Evolutionary conservation across 2,113 vertebrate species (phyloP), one percentile per base, ranked within the genome.

Genomic region (Amblyornis subalaris): DNA sequence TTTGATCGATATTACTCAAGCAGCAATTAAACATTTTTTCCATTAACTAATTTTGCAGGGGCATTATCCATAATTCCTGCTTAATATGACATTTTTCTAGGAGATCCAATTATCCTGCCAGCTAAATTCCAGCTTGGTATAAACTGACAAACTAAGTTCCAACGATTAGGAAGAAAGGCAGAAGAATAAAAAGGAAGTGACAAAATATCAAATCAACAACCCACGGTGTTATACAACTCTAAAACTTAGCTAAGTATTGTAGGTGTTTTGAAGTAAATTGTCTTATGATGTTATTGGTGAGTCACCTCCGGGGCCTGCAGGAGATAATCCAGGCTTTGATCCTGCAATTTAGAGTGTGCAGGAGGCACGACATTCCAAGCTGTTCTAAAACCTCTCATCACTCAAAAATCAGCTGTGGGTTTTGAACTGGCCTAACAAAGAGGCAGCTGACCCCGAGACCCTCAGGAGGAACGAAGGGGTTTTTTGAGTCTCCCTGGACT

Each of bases 151-250:
- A 96, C 33, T 38, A 85, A 85, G 85, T 94, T 92, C 88, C 90
- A 96, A 44, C 0, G 29, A 74, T 80, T 83, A 91, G 83, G 92
- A 88, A 93, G 75, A 92, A 92, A 93, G 69, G 90, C 64, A 94
- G 90, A 83, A 93, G 79, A 94, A 94, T 73, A 90, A 92, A 95
- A 94, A 86, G 83, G 85, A 88, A 96, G 88, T 94, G 96, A 92
- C 96, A 96, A 96, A 96, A 92, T 77, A 96, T 90, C 95, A 95
- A 93, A 94, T 92, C 95, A 96, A 90, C 88, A 93, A 86, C 92
- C 96, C 92, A 96, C 83, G 2, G 94, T 95, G 95, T 95, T 94
- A 95, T 14, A 95, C 88, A 96, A 94, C 90, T 96, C 79, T 84
- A 80, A 93, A 96, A 90, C 90, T 88, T 93, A 72, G 88, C 90